Base-by-base conservation (phyloP, 1,140 invertebrate species). In the Periplaneta americana region DNA sequence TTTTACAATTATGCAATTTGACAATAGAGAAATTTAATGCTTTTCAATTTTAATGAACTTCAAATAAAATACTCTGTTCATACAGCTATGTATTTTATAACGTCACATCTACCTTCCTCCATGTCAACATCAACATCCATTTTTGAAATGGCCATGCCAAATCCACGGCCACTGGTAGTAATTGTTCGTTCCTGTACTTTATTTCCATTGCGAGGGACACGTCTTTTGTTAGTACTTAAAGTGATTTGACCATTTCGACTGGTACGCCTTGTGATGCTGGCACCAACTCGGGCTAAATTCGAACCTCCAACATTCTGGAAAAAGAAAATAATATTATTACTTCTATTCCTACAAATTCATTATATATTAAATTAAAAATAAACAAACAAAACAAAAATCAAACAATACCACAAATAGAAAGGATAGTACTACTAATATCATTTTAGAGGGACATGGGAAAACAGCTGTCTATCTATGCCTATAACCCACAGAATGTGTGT, bases 211-310 rank as follows among this genome's bases (percentile, higher is more conserved):
- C 75, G 75, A 84, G 48, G 48, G 28, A 5, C 28, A 85, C 34
- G 84, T 81, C 85, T 82, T 85, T 91, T 91, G 75, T 90, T 91
- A 15, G 91, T 90, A 0, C 88, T 84, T 18, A 91, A 84, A n/a
- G 87, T 86, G 18, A 91, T 88, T 82, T 89, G 88, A 34, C 89
- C 90, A 86, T 90, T 89, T 33, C 88, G 76, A n/a, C 35, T 31
- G 28, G 85, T 75, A 89, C 89, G 34, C n/a, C 76, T 78, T 5
- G 76, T 78, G 18, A 78, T 78, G 28, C 34, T 37, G 17, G 36
- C 76, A 34, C 36, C 36, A 36, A 36, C 34, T 1, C 76, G 76
- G 8, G 76, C 28, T 31, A 36, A 31, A 31, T 36, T 22, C 1
- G 36, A n/a, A 17, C 35, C 34, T 36, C 34, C 5, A 34, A 8